These are phyloP conservation scores for Actinernus sp. DNA, from an alignment of 92 coral and sea anemone genomes.

Conservation along the genomic window DNA sequence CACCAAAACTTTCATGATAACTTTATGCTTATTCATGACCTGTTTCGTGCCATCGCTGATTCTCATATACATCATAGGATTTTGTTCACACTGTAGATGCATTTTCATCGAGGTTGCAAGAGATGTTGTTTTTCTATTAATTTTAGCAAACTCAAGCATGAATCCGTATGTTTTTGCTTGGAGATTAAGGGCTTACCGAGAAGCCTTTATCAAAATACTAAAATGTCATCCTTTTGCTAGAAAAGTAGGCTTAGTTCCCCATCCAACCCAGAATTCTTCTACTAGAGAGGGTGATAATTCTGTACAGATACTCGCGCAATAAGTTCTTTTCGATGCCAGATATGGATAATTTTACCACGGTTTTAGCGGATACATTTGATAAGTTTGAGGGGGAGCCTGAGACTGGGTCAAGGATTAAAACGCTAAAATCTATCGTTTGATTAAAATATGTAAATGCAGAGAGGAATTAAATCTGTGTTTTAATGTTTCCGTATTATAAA, in stretches of 20 bases:
- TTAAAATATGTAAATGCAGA: too few relatives aligned
- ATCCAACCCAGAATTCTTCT: too few relatives aligned
- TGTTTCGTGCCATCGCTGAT: constrained; percentile 72
- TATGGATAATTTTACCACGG: too few relatives aligned
- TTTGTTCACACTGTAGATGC: constrained; percentile 70
- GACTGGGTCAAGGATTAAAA: too few relatives aligned
- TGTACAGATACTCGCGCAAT: too few relatives aligned
- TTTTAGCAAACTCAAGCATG: constrained; percentile 72
- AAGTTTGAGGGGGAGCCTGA: too few relatives aligned
- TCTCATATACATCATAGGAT: constrained; percentile 65
- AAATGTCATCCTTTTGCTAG: constrained; percentile 19
- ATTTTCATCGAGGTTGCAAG: constrained; percentile 63
- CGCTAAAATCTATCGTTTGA: too few relatives aligned
- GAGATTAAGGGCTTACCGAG: constrained; percentile 40
- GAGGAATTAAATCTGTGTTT: too few relatives aligned
- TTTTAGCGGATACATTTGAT: too few relatives aligned
- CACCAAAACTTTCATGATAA: constrained; percentile 70
- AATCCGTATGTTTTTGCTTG: constrained; percentile 67
- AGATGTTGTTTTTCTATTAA: constrained; percentile 53
- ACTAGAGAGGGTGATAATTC: too few relatives aligned
- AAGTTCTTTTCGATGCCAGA: too few relatives aligned
- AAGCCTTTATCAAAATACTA: constrained; percentile 40
- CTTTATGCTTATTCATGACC: constrained; percentile 57
- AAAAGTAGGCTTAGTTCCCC: constrained; percentile 5
- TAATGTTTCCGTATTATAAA: too few relatives aligned